Evolutionary conservation across 1,140 invertebrate species (phyloP), one percentile per base, ranked within the genome.

Genomic region (Hylaeus volcanicus): DNA sequence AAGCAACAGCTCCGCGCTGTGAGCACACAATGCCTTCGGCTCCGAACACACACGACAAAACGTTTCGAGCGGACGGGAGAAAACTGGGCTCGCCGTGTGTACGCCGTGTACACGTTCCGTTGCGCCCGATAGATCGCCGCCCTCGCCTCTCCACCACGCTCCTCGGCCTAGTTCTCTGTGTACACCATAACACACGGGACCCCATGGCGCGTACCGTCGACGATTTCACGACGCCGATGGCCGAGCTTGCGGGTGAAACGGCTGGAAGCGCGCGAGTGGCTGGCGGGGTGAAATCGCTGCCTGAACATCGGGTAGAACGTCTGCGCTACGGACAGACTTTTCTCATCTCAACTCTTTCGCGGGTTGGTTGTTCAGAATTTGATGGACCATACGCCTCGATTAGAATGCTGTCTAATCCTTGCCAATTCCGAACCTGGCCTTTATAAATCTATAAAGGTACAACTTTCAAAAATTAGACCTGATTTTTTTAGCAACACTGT

Each of bases 1-100:
- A 89, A 87, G 83, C 84, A 86, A 85, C 84, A 84, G 70, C 83
- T 78, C 65, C 65, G 69, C 73, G 74, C 61, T 39, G 69, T 72
- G 80, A 70, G 39, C 81, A 79, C 69, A 82, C 81, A 79, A 66
- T 81, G 79, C 79, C 79, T 77, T 61, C 51, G 51, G 79, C 56
- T 5, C 45, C 69, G 63, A 26, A 26, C 53, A 68, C 74, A 58
- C 69, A 51, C 51, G 69, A 58, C 75, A 60, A 79, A 82, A 66
- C 63, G 80, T 79, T 51, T 64, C 53, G 45, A 68, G 15, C 73
- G 79, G 39, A 53, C 65, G 66, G 73, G 79, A 80, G 79, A 74
- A 74, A 80, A 80, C 72, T 69, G 79, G 65, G 53, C 72, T 69
- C 63, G 79, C 64, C 64, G 72, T 74, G 72, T 80, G 73, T 80